Conservation (phyloP, 2,888 invertebrate species). For the Leptogaster cylindrica region DNA sequence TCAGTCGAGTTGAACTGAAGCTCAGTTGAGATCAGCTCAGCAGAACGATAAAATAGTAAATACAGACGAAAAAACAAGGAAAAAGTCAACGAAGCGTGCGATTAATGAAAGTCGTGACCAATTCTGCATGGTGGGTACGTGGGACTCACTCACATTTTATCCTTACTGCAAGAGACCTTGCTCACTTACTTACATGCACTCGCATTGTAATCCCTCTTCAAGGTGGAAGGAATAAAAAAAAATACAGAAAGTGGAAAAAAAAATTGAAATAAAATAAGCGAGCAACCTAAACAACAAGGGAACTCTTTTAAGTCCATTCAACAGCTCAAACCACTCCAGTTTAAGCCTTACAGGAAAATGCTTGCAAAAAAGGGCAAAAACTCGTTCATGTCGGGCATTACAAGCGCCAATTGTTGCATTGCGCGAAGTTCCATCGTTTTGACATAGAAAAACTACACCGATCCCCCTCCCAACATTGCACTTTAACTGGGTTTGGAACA, state of each 20-base stretch:
- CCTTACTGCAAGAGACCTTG: background rate
- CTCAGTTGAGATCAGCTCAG: background rate
- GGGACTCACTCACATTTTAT: no score
- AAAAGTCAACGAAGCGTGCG: slow-evolving; percentile 20
- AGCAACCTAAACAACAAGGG: slow-evolving; percentile 1
- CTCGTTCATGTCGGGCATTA: slow-evolving; percentile 33
- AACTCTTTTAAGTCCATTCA: slow-evolving; percentile 16
- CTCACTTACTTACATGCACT: background rate
- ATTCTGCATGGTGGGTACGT: slow-evolving; percentile 25
- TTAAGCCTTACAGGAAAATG: slow-evolving; percentile 28
- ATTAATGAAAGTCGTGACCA: slow-evolving; percentile 34
- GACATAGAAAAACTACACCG: slow-evolving; percentile 17
- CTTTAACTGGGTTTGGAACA: background rate
- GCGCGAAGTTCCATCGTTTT: slow-evolving; percentile 15
- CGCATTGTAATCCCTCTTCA: slow-evolving; percentile 1
- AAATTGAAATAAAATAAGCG: no score
- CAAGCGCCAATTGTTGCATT: slow-evolving; percentile 37
- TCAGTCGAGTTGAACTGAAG: background rate
- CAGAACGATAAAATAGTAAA: no score
- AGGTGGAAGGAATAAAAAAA: slow-evolving; percentile 8
- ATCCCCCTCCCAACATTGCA: background rate
- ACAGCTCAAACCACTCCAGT: slow-evolving; percentile 35
- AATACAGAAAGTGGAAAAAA: no score
- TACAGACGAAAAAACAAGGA: no score
- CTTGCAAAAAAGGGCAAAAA: slow-evolving; percentile 32